Evolutionary conservation across 2,113 vertebrate genomes (phyloP), one percentile per base, ranked within the genome.

Genomic region (Paramormyrops kingsleyae): DNA sequence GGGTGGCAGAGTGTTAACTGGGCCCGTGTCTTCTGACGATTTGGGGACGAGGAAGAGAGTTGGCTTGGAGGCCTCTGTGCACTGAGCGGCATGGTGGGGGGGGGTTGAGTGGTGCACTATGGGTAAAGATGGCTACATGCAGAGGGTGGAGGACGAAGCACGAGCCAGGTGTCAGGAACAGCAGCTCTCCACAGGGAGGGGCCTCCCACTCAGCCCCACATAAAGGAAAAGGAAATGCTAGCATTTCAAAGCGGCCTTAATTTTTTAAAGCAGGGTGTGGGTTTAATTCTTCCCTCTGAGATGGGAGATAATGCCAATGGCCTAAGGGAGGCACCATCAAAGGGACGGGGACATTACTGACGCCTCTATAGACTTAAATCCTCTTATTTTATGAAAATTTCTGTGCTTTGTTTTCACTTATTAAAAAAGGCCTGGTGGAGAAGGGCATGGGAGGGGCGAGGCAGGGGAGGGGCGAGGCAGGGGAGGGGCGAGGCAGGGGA

Each of bases 331-430:
- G 39, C 90, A 46, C n/a, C 47, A 62, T 91, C 91, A 91, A 92
- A 90, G 91, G 92, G 94, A 95, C 88, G 93, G 91, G 92, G 94
- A 95, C 94, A 94, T 88, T 90, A 90, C 86, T 92, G 92, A 91
- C 74, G 89, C 49, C 90, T 27, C 62, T 52, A 92, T 91, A 90
- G 91, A 91, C 92, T 89, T 92, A 89, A 90, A 52, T n/a, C 21
- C 19, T 17, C 47, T 86, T 27, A 86, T 86, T 86, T 86, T 42
- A 19, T 80, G 13, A 42, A 80, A 80, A 50, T 24, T 50, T 86
- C 47, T 49, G 44, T 50, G 10, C 44, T 86, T 50, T 86, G 83
- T 86, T 86, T 86, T 86, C 83, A 86, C n/a, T 86, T 50, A 86
- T 27, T 86, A 86, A 27, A 49, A 49, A 86, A 86, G 44, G 7